Evolutionary conservation across 2,797 vertebrate species (phyloP), one percentile per base, ranked within the genome.

Genomic region (Pangasius mekongensis): DNA sequence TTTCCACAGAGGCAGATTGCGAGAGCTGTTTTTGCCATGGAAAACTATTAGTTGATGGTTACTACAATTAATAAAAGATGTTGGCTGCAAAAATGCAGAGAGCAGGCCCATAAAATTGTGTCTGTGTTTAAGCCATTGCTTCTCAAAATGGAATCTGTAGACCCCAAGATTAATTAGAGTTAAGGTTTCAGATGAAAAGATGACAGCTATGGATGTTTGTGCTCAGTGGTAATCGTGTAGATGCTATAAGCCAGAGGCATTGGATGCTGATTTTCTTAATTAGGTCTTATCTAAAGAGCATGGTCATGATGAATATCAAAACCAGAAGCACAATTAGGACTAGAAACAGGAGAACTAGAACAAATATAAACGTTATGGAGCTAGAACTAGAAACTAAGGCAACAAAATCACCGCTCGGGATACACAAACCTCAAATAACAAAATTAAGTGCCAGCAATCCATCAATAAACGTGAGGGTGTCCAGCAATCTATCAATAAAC

Each of bases 1-100:
- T 69, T 92, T 91, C 88, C 89, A 88, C 58, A 69, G 22, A 71
- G 52, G 20, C 33, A 24, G 54, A 84, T 62, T 73, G 58, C 36
- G 36, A 78, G 69, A 84, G 76, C 66, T 83, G 58, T 88, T 86
- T 73, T 83, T 87, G 60, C 74, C 76, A 88, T 86, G 83, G 58
- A 87, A 56, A 86, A 56, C 22, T 82, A 85, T 64, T 77, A 67
- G 85, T 67, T 86, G 78, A 80, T 81, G n/a, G 74, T 87, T 81
- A 74, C 33, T 24, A 39, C 78, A 82, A 60, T 82, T 60, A 62
- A 82, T 62, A 36, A 83, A 66, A 66, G 54, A 71, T 89, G 62
- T 64, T 43, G 64, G 49, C 89, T 81, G 77, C 49, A 66, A 77
- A 74, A 33, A 66, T n/a, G 18, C 24, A 56, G 24, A 66, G 60